Evolutionary conservation across 2,797 vertebrate species (phyloP).

Genomic region (Pangasius macronema): DNA sequence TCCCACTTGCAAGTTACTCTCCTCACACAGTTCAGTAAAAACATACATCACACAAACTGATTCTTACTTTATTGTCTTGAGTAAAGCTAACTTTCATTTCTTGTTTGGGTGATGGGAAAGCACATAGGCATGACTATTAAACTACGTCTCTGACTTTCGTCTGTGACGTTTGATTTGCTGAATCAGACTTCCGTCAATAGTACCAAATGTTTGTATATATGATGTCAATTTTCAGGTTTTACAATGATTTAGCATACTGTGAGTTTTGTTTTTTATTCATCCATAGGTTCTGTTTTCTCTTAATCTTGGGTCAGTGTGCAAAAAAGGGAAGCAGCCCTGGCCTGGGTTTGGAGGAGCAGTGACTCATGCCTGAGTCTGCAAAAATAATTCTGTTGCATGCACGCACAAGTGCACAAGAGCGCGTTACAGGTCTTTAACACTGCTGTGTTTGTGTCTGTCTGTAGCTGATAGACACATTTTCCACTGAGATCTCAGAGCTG

Average conservation of each 20-base stretch:
- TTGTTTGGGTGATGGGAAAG: not conserved
- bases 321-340: conserved; percentile 36
- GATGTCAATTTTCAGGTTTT: not conserved
- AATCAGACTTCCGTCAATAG: not conserved
- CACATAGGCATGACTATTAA: not conserved
- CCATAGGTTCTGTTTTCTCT: conserved; percentile 29
- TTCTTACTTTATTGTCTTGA: not conserved
- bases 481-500: conserved; percentile 89
- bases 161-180: not conserved
- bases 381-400: conserved; percentile 8
- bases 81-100: conserved; percentile 6
- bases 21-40: not conserved
- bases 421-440: conserved; percentile 18
- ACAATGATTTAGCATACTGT: not conserved
- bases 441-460: conserved; percentile 23
- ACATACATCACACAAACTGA: not conserved
- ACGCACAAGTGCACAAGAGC: not conserved
- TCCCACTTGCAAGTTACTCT: not conserved
- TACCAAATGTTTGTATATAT: not conserved
- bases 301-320: not conserved
- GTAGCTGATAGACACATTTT: conserved; percentile 93
- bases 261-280: not conserved
- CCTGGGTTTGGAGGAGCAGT: conserved; percentile 12
- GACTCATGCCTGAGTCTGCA: conserved; percentile 42
- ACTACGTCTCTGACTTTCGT: not conserved